A percentile compares a stretch with the other conserved stretches of the same genome.
Conservation (phyloP, 2,888 invertebrate species). For the Trichogramma evanescens region DNA sequence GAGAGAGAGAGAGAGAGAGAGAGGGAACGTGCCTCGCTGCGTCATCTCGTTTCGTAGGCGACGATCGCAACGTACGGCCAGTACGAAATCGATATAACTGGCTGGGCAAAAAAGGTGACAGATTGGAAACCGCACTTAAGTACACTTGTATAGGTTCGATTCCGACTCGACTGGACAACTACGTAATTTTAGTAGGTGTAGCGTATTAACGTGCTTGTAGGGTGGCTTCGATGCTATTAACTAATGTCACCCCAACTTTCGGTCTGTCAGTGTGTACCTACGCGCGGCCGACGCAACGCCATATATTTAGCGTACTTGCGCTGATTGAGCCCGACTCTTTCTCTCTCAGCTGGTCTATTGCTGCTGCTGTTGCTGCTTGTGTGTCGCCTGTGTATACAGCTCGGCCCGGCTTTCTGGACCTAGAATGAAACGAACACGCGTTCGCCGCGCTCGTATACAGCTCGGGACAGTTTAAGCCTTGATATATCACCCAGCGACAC, state of each 20-base stretch:
- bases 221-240: slow-evolving; percentile 41
- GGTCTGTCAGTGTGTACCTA: neutral
- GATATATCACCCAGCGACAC: slow-evolving; percentile 47
- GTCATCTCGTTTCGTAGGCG: slow-evolving; percentile 20
- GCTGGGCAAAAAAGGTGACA: slow-evolving; percentile 41
- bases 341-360: neutral
- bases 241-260: slow-evolving; percentile 39
- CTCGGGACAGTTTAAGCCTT: slow-evolving; percentile 46
- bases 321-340: neutral
- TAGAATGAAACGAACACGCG: slow-evolving; percentile 31
- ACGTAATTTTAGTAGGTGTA: slow-evolving; percentile 30
- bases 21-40: slow-evolving; percentile 22
- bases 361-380: neutral
- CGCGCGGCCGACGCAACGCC: slow-evolving; percentile 25
- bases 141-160: slow-evolving; percentile 21
- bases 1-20: neutral
- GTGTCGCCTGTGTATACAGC: no score
- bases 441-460: slow-evolving; percentile 26
- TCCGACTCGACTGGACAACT: no score
- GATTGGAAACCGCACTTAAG: slow-evolving; percentile 47
- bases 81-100: neutral
- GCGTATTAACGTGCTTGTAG: slow-evolving; percentile 37
- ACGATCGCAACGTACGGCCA: no score
- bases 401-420: slow-evolving; percentile 3
- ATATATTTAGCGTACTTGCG: slow-evolving; percentile 33